Percentiles rank a stretch among this genome's conserved stretches.
These are phyloP conservation scores for Drosophila subpulchrella DNA, from an alignment of 1,140 invertebrate genomes.

Conservation along the genomic window DNA sequence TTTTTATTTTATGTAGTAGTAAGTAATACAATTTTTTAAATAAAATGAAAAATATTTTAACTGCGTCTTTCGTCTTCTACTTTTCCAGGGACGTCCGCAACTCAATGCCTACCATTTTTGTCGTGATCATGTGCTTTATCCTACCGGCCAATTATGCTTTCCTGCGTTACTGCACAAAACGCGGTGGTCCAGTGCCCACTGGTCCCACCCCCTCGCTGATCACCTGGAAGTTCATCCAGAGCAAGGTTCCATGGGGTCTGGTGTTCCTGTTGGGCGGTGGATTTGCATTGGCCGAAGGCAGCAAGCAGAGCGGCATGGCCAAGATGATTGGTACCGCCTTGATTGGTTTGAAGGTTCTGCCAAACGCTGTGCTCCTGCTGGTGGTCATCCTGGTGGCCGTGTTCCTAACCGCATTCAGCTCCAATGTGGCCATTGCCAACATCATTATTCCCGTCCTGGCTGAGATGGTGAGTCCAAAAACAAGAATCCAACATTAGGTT, in stretches of 20 bases:
- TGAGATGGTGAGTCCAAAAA: constrained; percentile 87
- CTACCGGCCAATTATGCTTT: constrained; percentile 92
- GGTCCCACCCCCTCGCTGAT: constrained; percentile 88
- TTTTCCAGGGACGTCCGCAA: constrained; percentile 89
- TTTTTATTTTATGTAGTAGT: too few relatives aligned
- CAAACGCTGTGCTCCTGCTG: constrained; percentile 86
- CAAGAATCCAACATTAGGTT: too few relatives aligned
- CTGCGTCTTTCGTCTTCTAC: not conserved
- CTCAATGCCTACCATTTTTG: constrained; percentile 92
- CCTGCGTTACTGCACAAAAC: constrained; percentile 87
- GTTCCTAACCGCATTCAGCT: constrained; percentile 92
- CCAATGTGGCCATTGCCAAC: constrained; percentile 94
- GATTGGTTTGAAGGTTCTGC: constrained; percentile 86
- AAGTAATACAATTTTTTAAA: not conserved
- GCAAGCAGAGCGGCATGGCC: constrained; percentile 91
- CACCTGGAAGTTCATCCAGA: constrained; percentile 92
- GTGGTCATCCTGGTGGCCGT: constrained; percentile 86
- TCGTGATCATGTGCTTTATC: constrained; percentile 92
- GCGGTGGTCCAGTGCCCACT: constrained; percentile 85
- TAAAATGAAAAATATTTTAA: too few relatives aligned
- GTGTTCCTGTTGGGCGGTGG: constrained; percentile 92
- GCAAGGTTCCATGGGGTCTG: constrained; percentile 92
- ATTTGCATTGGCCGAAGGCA: constrained; percentile 94
- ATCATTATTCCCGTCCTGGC: constrained; percentile 91
- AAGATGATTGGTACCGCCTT: constrained; percentile 89